Base-by-base conservation (phyloP, 2,797 vertebrate genomes). In the Dipus sagitta region DNA sequence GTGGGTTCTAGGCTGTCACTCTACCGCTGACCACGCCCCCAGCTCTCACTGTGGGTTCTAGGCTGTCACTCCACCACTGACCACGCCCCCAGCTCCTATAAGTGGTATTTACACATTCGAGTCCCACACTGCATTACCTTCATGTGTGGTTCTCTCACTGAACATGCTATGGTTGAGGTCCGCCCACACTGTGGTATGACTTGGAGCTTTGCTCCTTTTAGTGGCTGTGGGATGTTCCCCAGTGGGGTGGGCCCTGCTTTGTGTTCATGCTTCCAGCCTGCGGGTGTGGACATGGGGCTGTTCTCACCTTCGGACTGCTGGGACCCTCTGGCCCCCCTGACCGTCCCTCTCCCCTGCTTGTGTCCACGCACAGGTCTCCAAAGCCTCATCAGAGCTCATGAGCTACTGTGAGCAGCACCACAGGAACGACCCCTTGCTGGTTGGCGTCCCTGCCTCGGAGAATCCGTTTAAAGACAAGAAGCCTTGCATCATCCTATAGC, bases 391-490 rank as follows among this genome's bases (percentile, higher is more conserved):
- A 0, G 99, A 99, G 95, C 99, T 99, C 86, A 99, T 99, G 99
- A 99, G 98, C 96, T 99, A 99, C 98, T 99, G 99, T 32, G 99
- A 99, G 98, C 99, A 99, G 83, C 99, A 99, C 76, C 99, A 99
- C 97, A 98, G 99, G 96, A 99, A 91, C 0, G 99, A 99, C 97
- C 99, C 99, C 0, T 98, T 99, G 97, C 98, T 99, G 98, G 99
- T 99, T 4, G 99, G 99, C 34, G 98, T 99, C 14, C 99, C 99
- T 0, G 99, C 99, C 68, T 99, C 99, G 0, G 99, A 99, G 98
- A 99, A 99, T 96, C 99, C 99, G 72, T 99, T 99, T 96, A 99
- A 99, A 98, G 99, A 99, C 99, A 99, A 99, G 98, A 99, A 99
- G 80, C 99, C 99, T 20, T 99, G 99, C 91, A 99, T 98, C 96